A percentile compares a stretch with the other conserved stretches of the same genome.
These are phyloP conservation scores for Botrylloides violaceus DNA, from an alignment of 23 tunicate species.

Conservation along the genomic window DNA sequence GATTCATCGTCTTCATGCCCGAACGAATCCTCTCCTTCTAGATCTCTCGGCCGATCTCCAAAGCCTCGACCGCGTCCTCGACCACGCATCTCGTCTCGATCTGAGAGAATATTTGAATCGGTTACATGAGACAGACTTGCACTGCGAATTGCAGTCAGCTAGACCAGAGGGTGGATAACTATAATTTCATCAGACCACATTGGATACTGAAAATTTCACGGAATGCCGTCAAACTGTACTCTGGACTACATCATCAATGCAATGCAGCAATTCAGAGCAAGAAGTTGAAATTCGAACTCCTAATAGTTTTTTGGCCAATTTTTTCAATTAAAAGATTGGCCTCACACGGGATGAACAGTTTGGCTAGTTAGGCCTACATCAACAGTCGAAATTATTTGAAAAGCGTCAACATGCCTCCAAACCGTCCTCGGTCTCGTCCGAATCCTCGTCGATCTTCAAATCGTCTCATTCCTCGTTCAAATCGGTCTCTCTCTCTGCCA, in stretches of 20 bases:
- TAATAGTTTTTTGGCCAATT: no score
- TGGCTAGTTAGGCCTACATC: no score
- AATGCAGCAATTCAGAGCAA: no score
- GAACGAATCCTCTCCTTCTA: constrained; percentile 46
- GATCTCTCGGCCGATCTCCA: constrained; percentile 18
- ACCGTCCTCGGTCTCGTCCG: constrained; percentile 5
- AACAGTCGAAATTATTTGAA: no score
- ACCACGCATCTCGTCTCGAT: constrained; percentile 33
- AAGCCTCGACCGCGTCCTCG: constrained; percentile 44
- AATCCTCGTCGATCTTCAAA: constrained; percentile 33
- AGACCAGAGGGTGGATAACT: neutral
- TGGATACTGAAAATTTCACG: neutral
- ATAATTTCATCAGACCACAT: neutral
- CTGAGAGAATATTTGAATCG: no score
- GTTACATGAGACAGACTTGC: constrained; percentile 1
- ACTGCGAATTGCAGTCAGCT: neutral
- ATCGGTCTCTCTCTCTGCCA: no score
- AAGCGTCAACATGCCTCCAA: neutral
- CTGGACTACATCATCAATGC: no score
- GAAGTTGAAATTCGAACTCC: no score
- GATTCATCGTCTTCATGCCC: constrained; percentile 54
- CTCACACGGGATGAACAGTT: no score
- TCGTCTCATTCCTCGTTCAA: constrained; percentile 16
- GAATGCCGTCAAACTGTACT: no score
- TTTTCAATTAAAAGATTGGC: no score